phyloP scores from a whole-genome alignment of 2,888 invertebrate genomes.

The Vanessa cardui region DNA sequence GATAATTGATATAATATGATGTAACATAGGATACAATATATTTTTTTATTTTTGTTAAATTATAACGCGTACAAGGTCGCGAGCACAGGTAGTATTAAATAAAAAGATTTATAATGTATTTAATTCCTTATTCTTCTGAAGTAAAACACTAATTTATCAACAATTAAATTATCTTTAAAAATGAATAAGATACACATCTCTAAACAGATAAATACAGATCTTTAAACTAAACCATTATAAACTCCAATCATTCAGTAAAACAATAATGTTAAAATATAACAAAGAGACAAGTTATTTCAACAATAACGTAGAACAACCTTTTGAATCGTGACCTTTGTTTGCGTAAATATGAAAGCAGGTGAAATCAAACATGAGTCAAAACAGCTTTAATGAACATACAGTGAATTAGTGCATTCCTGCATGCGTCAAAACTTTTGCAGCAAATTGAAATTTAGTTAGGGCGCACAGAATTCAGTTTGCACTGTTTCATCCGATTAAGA shows the following conservation, averaged over 20 bases:
- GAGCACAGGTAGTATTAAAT: no score
- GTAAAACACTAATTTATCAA: no score
- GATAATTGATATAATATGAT: no score
- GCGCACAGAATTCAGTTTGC: conserved; percentile 37
- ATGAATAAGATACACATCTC: no score
- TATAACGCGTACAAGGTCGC: no score
- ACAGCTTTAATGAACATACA: conserved; percentile 48
- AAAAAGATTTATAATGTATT: no score
- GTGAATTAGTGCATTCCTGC: conserved; percentile 49
- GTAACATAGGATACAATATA: no score
- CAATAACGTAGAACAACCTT: conserved; percentile 14
- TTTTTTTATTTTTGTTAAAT: no score
- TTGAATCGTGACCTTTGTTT: conserved; percentile 40
- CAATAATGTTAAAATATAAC: background rate
- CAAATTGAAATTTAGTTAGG: conserved; percentile 41
- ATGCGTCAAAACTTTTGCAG: conserved; percentile 41
- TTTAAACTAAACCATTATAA: no score
- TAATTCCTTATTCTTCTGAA: no score
- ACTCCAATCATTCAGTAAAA: background rate
- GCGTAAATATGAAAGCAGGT: conserved; percentile 31
- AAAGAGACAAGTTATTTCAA: conserved; percentile 9
- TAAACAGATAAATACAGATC: no score
- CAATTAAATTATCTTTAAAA: no score
- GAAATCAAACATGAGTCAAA: conserved; percentile 45
- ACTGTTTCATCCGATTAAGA: conserved; percentile 41